Conservation (phyloP, 2,113 vertebrate species). For the Anser brachyrhynchus region DNA sequence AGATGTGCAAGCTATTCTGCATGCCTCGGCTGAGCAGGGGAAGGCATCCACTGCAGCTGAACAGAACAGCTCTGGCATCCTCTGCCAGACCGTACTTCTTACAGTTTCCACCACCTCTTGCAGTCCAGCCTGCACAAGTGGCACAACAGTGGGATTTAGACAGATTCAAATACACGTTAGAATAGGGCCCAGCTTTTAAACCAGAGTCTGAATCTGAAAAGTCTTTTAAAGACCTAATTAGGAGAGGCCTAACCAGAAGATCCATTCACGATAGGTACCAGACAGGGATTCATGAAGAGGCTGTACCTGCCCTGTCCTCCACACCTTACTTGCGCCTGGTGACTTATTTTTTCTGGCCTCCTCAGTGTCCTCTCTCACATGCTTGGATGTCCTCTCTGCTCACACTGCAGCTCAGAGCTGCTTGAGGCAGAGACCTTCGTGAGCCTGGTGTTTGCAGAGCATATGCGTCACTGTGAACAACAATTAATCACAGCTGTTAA, state of each 20-base stretch:
- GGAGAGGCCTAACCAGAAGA: neutral
- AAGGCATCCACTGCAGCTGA: neutral
- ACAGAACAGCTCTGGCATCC: rapidly evolving
- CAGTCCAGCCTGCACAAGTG: neutral
- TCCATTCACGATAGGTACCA: neutral
- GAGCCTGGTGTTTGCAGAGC: neutral
- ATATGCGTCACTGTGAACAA: rapidly evolving
- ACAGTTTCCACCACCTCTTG: rapidly evolving
- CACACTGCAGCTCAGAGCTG: neutral
- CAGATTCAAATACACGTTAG: neutral
- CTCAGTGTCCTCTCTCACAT: neutral
- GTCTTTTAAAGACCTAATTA: neutral
- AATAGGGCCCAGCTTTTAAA: neutral
- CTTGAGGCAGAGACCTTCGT: neutral
- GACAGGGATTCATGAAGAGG: neutral
- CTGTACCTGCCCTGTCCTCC: neutral
- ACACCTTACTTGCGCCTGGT: neutral
- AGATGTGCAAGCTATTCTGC: neutral
- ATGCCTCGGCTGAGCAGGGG: neutral
- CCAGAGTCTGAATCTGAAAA: neutral
- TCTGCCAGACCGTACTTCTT: neutral
- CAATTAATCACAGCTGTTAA: neutral
- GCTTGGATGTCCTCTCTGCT: neutral
- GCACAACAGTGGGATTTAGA: neutral
- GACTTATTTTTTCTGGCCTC: neutral